Conservation (phyloP, 2,113 vertebrate species). For the Phalacrocorax brasilianus region DNA sequence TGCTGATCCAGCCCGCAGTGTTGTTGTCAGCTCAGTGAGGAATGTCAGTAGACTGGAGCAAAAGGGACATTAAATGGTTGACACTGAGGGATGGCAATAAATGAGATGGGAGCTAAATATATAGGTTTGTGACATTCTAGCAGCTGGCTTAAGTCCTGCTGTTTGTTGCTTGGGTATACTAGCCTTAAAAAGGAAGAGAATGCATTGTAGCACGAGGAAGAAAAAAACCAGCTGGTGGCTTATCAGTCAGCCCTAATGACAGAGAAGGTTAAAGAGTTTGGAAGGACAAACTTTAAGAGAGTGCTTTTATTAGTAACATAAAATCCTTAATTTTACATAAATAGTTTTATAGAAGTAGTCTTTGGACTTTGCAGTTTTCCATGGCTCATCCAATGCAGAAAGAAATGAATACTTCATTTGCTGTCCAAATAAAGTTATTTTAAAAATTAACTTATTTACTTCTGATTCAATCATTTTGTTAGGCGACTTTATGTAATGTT, state of each 20-base stretch:
- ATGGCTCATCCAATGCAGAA: rapidly evolving
- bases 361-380: neutral
- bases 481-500: neutral
- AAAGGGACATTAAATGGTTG: slow-evolving; percentile 49
- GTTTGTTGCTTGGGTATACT: slow-evolving; percentile 61
- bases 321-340: neutral
- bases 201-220: slow-evolving; percentile 75
- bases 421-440: neutral
- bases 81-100: slow-evolving; percentile 60
- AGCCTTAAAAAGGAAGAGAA: slow-evolving; percentile 85
- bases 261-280: slow-evolving; percentile 84
- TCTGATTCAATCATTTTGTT: neutral
- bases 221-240: slow-evolving; percentile 77
- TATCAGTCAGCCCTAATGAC: slow-evolving; percentile 83
- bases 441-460: neutral
- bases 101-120: slow-evolving; percentile 76
- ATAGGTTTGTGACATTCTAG: slow-evolving; percentile 68
- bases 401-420: neutral
- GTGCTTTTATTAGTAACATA: slow-evolving; percentile 11
- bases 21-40: slow-evolving; percentile 21
- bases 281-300: slow-evolving; percentile 58
- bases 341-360: neutral
- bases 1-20: neutral
- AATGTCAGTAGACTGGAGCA: slow-evolving; percentile 35
- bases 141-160: slow-evolving; percentile 67